phyloP scores from a whole-genome alignment of 2,888 invertebrate genomes.

The Syrista parreyssii region DNA sequence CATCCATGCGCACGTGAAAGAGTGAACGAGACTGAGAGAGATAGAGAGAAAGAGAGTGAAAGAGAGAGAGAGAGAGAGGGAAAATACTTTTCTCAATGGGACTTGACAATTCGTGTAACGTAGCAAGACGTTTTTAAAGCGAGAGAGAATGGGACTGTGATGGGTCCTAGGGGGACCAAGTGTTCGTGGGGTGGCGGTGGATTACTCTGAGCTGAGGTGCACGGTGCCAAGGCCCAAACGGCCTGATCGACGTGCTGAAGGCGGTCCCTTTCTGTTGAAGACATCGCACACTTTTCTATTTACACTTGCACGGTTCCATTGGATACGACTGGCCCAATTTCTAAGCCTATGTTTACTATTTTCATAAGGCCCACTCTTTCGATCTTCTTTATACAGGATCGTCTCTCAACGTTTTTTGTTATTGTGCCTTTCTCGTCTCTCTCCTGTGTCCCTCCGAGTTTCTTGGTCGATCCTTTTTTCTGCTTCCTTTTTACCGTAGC shows the following conservation, averaged over 20 bases:
- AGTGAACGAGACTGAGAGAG: neutral
- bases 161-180: slow-evolving; percentile 3
- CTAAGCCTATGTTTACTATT: neutral
- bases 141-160: neutral
- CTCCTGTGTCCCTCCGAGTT: neutral
- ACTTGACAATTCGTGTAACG: neutral
- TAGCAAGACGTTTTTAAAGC: neutral
- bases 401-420: neutral
- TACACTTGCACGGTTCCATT: neutral
- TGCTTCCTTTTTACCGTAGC: no score
- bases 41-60: neutral
- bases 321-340: neutral
- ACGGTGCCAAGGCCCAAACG: slow-evolving; percentile 5
- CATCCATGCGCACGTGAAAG: neutral
- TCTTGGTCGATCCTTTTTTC: neutral
- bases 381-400: neutral
- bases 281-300: slow-evolving; percentile 3
- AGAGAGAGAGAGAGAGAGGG: no score
- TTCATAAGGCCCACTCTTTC: neutral
- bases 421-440: neutral
- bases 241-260: slow-evolving; percentile 14
- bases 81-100: neutral
- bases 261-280: neutral
- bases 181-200: slow-evolving; percentile 25
- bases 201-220: slow-evolving; percentile 3